Base-by-base conservation (phyloP, 2,888 invertebrate genomes). In the Liopterus haemorrhoidalis region DNA sequence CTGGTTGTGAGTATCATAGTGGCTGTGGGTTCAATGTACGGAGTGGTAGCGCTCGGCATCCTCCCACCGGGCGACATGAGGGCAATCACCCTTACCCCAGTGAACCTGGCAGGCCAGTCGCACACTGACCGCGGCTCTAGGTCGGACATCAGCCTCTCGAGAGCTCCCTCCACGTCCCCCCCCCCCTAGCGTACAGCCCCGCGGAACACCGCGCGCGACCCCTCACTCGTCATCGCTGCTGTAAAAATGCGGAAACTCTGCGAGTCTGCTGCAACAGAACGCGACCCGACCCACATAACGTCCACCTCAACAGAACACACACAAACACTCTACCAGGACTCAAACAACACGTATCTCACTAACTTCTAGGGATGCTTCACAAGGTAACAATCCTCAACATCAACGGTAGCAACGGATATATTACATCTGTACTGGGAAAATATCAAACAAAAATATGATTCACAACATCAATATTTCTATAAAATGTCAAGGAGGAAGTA, bases 81-180 rank as follows among this genome's bases (percentile, higher is more conserved):
- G 67, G 66, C 66, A 66, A 66, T 59, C 68, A 65, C 68, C 68
- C 67, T 67, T 64, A 67, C 67, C 64, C 67, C 68, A 59, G 68
- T 67, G 68, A 65, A 68, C 68, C 68, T 65, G 60, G 56, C 67
- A 68, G 46, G 66, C 60, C 67, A 67, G 59, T 68, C 66, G 67
- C 68, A 68, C 65, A 68, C 67, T 67, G 67, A 68, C 67, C 67
- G 65, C 57, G 58, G 58, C 61, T 66, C 63, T 63, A 64, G 65
- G 62, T 63, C 59, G 59, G 48, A 40, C 50, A 45, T 45, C 45
- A 44, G 41, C 40, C 48, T 44, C 48, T 37, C 12, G 20, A 22
- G 27, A 6, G 20, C 19, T 18, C 45, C 25, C 24, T 52, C 49
- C 54, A 52, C 57, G 52, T 51, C 49, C 49, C 51, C 44, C 48